phyloP scores from a whole-genome alignment of 1,140 invertebrate species.

The Aphis craccivora region DNA sequence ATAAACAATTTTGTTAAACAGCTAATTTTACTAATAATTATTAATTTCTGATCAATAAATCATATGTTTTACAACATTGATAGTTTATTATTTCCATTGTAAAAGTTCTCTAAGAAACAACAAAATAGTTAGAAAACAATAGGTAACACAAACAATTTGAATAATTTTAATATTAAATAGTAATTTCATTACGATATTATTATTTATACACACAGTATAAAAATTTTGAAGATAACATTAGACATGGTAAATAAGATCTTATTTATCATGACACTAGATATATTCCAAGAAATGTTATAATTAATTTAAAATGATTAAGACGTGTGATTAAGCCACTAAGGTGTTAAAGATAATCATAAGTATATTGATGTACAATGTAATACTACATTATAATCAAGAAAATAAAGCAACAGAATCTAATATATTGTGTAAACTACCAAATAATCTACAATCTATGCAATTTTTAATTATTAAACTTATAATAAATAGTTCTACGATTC shows the following conservation, averaged over 20 bases:
- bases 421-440: neutral
- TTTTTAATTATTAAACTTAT: neutral
- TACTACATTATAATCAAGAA: neutral
- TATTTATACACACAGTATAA: neutral
- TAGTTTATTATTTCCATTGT: too few relatives aligned
- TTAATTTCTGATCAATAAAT: too few relatives aligned
- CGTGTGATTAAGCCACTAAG: neutral
- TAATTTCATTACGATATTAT: neutral
- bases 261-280: neutral
- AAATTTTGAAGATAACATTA: neutral
- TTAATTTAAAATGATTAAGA: neutral
- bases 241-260: too few relatives aligned
- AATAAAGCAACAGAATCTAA: conserved; percentile 17
- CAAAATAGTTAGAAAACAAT: too few relatives aligned
- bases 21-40: too few relatives aligned
- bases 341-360: neutral
- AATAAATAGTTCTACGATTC: neutral
- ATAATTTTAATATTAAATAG: neutral
- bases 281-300: neutral
- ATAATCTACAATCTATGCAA: neutral
- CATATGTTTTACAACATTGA: too few relatives aligned
- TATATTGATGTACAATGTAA: neutral
- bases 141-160: neutral
- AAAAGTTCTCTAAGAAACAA: too few relatives aligned
- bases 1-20: neutral